These are phyloP conservation scores for Muntiacus muntjak DNA, from an alignment of 2,113 vertebrate genomes.

Conservation along the genomic window DNA sequence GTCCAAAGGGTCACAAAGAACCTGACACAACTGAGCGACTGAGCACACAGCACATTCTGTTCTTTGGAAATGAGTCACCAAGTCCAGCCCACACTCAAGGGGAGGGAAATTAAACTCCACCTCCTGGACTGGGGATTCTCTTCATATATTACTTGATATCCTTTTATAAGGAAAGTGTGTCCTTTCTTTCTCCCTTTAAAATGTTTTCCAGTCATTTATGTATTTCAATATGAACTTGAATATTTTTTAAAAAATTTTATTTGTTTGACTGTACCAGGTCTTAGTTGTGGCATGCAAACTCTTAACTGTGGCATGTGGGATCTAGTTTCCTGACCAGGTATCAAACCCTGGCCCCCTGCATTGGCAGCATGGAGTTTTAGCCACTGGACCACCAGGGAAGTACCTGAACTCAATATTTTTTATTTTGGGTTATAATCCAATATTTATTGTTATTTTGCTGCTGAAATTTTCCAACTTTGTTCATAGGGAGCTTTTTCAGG, in stretches of 20 bases:
- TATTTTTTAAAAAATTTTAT: neutral
- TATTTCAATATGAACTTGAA: neutral
- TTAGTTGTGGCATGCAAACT: neutral
- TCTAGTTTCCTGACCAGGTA: neutral
- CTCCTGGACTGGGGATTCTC: neutral
- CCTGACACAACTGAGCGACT: neutral
- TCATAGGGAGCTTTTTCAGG: neutral
- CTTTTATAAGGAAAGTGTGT: neutral
- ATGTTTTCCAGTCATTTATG: neutral
- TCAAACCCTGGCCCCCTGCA: neutral
- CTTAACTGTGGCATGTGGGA: neutral
- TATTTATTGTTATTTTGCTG: neutral
- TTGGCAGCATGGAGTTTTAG: neutral
- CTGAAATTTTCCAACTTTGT: neutral
- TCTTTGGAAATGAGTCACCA: neutral
- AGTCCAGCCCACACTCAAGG: neutral
- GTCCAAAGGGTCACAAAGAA: neutral
- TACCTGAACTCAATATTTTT: neutral
- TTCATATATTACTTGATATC: neutral
- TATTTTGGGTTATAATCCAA: neutral
- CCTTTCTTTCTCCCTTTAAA: neutral
- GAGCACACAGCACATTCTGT: neutral
- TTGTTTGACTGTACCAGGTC: neutral
- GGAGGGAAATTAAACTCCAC: neutral
- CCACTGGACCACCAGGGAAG: neutral